Base-by-base conservation (phyloP, 1,140 invertebrate species). In the Homarus americanus region DNA sequence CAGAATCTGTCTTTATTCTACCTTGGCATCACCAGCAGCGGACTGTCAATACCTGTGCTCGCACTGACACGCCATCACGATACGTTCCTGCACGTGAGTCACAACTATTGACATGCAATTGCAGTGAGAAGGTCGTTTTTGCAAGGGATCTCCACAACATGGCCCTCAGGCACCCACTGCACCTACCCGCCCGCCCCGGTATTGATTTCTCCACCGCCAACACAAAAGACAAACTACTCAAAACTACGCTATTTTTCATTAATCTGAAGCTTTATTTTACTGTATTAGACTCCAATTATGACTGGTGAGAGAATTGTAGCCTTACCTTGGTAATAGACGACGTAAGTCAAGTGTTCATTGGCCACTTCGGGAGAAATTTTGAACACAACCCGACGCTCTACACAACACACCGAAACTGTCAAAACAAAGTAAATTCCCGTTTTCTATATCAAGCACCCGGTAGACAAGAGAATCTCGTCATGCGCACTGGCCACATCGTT, bases 151-250 rank as follows among this genome's bases (percentile, higher is more conserved):
- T 20, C 20, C 15, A 24, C 53, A 58, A 58, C 53, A 58, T 58
- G 53, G 20, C 53, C 53, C 53, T 58, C 53, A 24, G 53, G 53
- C 53, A 20, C 53, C 53, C 53, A 58, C 53, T 58, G 15, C 63
- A 49, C 44, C 44, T 15, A 49, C 5, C 44, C n/a, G 20, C n/a
- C 63, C 63, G 63, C 7, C 28, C 28, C 63, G 63, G 63, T 69
- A 69, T 69, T 69, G 63, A 69, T 69, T 69, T 69, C 63, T 69
- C 63, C 28, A 28, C 63, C n/a, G n/a, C 17, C 63, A 69, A 69
- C 63, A 69, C 63, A 32, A 63, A 63, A 63, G 58, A 24, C 12
- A 49, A 58, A 20, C 53, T 58, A 58, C 17, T 28, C 38, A 0
- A 75, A 75, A 36, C 5, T 75, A 75, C 32, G 15, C 7, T 12